Percentiles rank a stretch among this genome's conserved stretches.
These are phyloP conservation scores for Chrysolophus pictus DNA, from an alignment of 2,797 vertebrate species.

Conservation along the genomic window DNA sequence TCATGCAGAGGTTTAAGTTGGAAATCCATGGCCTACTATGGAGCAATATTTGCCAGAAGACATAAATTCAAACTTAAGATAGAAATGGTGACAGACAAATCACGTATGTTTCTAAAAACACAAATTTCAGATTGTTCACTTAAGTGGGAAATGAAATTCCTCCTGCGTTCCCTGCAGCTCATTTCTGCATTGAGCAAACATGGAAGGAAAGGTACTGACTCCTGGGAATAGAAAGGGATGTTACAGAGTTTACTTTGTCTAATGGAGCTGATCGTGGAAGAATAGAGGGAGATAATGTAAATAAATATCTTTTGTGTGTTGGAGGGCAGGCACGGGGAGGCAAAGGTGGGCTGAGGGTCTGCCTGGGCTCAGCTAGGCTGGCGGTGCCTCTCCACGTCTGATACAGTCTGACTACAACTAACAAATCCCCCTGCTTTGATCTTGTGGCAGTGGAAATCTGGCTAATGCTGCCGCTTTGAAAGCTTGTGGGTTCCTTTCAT, in stretches of 20 bases:
- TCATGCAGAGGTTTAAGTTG: not conserved
- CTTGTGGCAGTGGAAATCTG: conserved; percentile 54
- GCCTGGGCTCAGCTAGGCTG: conserved; percentile 13
- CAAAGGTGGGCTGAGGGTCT: not conserved
- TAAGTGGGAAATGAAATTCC: not conserved
- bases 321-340: not conserved
- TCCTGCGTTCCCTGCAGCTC: not conserved
- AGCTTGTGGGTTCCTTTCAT: conserved; percentile 64
- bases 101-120: not conserved
- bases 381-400: conserved; percentile 23
- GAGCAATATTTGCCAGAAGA: not conserved
- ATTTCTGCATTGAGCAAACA: conserved; percentile 11
- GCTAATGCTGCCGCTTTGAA: conserved; percentile 55
- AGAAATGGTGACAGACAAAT: not conserved
- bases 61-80: not conserved
- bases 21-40: not conserved
- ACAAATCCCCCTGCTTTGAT: conserved; percentile 71
- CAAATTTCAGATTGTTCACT: not conserved
- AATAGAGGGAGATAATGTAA: conserved; percentile 23
- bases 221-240: not conserved
- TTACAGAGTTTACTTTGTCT: not conserved
- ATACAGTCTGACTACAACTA: conserved; percentile 37
- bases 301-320: not conserved
- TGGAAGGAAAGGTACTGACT: not conserved
- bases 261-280: not conserved